Evolutionary conservation across 2,888 invertebrate species (phyloP), one percentile per base, ranked within the genome.

Genomic region (Parnassius orleans): DNA sequence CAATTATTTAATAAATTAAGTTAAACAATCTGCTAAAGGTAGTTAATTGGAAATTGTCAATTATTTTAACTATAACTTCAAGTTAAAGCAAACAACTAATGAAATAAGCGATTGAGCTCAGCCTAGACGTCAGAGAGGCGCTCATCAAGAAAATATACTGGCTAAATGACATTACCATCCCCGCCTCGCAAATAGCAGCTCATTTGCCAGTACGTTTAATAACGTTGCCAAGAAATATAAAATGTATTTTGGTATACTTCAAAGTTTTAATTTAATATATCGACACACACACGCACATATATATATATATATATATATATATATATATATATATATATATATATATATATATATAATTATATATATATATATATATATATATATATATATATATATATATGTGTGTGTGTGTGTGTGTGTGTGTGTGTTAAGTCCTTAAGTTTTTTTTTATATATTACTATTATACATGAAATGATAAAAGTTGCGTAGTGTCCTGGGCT

Each of bases 111-210:
- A 76, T 79, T 72, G 77, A 78, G 79, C 78, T 75, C 79, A 81
- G 80, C 81, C 83, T 81, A 79, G 79, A 75, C 80, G 84, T 84
- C 84, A 79, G 81, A 77, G 81, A 76, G 73, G 76, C 73, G 86
- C 86, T 89, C 89, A 89, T 90, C 89, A 84, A 78, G 76, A 78
- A 84, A 88, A 90, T 89, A 87, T 88, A 89, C 84, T 87, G 84
- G 82, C 83, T 86, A 76, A 79, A 82, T 87, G 90, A 89, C 89
- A 85, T 87, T 84, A 81, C 81, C 83, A 77, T 87, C 84, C 82
- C 79, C 86, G 84, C 84, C 81, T 84, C 78, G 79, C 76, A 82
- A 87, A 86, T 79, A 81, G 77, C 79, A 75, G 76, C 85, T 86
- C 86, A 88, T 88, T 87, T 86, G 83, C 83, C 83, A 85, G 81